phyloP scores from a whole-genome alignment of 1,140 invertebrate genomes.

The Microplitis demolitor region DNA sequence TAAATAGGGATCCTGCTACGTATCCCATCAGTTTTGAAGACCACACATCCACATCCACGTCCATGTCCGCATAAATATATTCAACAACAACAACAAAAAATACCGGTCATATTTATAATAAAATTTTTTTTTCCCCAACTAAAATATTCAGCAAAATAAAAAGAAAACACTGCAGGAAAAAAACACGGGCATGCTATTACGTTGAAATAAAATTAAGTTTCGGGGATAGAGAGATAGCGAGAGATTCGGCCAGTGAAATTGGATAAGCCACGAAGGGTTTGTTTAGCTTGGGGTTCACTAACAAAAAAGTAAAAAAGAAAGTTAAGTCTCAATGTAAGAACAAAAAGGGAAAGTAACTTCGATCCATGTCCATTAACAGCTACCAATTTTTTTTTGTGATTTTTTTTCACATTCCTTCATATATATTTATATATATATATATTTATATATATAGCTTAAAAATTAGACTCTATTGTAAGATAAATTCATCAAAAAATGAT shows the following conservation, averaged over 20 bases:
- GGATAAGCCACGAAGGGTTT: slow-evolving; percentile 47
- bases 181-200: slow-evolving; percentile 17
- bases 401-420: too few relatives aligned
- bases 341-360: not conserved
- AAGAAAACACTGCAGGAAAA: not conserved
- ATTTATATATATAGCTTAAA: too few relatives aligned
- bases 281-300: slow-evolving; percentile 40
- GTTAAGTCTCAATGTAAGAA: slow-evolving; percentile 1
- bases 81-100: too few relatives aligned
- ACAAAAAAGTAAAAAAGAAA: not conserved
- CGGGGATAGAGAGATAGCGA: slow-evolving; percentile 36
- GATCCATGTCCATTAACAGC: not conserved
- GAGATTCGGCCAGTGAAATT: slow-evolving; percentile 50
- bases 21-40: slow-evolving; percentile 12
- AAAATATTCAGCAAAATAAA: not conserved
- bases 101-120: too few relatives aligned
- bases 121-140: too few relatives aligned
- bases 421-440: not conserved
- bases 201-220: slow-evolving; percentile 13
- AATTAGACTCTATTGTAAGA: too few relatives aligned
- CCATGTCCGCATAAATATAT: not conserved
- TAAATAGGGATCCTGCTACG: not conserved
- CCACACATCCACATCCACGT: not conserved
- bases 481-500: too few relatives aligned
- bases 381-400: not conserved